phyloP scores from a whole-genome alignment of 2,888 invertebrate genomes.

The Sacculina carcini region DNA sequence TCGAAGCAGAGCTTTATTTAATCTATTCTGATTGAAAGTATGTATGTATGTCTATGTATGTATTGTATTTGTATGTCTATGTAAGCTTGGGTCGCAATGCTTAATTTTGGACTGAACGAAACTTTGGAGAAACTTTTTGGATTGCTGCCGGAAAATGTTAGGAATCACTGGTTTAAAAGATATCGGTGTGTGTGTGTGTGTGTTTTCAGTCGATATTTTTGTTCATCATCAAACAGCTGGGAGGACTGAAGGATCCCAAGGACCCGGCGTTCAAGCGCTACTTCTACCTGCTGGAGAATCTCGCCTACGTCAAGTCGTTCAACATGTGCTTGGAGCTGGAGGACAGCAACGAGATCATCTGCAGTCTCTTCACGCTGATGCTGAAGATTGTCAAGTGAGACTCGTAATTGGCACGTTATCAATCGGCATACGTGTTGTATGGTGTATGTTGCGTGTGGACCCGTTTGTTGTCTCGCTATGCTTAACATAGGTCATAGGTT shows the following conservation, averaged over 20 bases:
- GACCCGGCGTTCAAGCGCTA: constrained; percentile 92
- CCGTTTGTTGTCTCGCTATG: too few relatives aligned
- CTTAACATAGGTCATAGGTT: too few relatives aligned
- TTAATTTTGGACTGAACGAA: not conserved
- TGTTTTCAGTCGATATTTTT: constrained; percentile 49
- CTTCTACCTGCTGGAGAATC: constrained; percentile 84
- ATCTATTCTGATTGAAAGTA: too few relatives aligned
- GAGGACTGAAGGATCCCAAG: constrained; percentile 80
- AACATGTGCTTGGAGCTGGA: constrained; percentile 96
- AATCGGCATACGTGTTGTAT: too few relatives aligned
- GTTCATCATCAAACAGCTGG: constrained; percentile 76
- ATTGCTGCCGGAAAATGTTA: constrained; percentile 1
- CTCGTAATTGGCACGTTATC: too few relatives aligned
- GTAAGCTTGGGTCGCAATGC: too few relatives aligned
- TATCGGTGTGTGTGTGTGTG: too few relatives aligned
- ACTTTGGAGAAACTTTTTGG: not conserved
- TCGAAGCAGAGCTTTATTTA: too few relatives aligned
- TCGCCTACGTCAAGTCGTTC: constrained; percentile 91
- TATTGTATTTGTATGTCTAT: too few relatives aligned
- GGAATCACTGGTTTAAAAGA: constrained; percentile 1
- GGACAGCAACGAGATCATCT: constrained; percentile 89
- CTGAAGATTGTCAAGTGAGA: constrained; percentile 88
- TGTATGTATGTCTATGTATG: too few relatives aligned
- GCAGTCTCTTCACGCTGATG: constrained; percentile 69
- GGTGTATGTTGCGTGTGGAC: too few relatives aligned